phyloP scores from a whole-genome alignment of 2,888 invertebrate species.

The Dolomedes plantarius region DNA sequence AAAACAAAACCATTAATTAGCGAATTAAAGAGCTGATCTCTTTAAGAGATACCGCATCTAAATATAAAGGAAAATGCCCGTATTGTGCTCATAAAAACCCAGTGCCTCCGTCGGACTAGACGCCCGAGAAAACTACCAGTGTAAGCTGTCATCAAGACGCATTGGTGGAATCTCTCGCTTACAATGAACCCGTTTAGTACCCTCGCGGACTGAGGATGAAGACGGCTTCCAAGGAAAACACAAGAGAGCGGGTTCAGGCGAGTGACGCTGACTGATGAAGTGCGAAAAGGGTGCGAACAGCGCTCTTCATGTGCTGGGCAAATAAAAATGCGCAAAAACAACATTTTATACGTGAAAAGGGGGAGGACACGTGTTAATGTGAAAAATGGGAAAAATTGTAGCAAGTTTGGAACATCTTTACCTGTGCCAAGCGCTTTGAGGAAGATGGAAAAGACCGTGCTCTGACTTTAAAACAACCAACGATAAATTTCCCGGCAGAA shows the following conservation, averaged over 20 bases:
- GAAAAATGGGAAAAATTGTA: constrained; percentile 34
- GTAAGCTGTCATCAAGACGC: constrained; percentile 21
- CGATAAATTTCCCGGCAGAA: too few species aligned
- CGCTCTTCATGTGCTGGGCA: constrained; percentile 27
- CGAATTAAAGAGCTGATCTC: neutral
- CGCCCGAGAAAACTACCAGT: neutral
- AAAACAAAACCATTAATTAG: neutral
- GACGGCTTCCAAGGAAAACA: constrained; percentile 16
- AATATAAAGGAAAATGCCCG: neutral
- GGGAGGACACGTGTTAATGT: constrained; percentile 33
- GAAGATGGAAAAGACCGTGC: constrained; percentile 23
- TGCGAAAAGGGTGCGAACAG: constrained; percentile 50
- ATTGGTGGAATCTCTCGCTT: neutral
- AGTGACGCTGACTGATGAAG: constrained; percentile 49
- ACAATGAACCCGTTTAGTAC: constrained; percentile 18
- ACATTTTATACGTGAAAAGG: constrained; percentile 43
- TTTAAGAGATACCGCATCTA: neutral
- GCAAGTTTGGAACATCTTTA: constrained; percentile 17
- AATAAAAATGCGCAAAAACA: constrained; percentile 35
- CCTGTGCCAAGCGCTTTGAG: constrained; percentile 46
- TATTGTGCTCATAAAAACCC: neutral
- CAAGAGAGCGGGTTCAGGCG: neutral
- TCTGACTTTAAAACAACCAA: neutral
- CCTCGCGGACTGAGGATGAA: neutral
- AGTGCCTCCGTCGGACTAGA: too few species aligned